A percentile compares a stretch with the other conserved stretches of the same genome.
phyloP scores from a whole-genome alignment of 2,888 invertebrate genomes.

The Antheraea assamensis region DNA sequence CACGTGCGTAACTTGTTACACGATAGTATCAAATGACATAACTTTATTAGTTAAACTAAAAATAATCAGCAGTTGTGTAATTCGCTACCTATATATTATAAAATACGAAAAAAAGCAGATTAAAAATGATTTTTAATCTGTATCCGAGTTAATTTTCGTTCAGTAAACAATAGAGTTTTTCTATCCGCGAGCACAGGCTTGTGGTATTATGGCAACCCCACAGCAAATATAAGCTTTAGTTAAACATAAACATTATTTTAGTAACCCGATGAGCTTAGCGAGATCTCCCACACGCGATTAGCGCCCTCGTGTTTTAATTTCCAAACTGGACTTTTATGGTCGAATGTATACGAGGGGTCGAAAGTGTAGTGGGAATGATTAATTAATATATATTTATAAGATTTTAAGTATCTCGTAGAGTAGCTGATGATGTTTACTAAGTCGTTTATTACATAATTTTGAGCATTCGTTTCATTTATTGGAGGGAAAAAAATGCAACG shows the following conservation, averaged over 20 bases:
- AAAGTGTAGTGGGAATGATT: not conserved
- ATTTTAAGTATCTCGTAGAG: not conserved
- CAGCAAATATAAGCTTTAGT: conserved; percentile 53
- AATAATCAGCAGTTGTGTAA: too few relatives aligned
- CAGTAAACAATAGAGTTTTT: conserved; percentile 15
- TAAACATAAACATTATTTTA: conserved; percentile 80
- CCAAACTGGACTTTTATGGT: conserved; percentile 9
- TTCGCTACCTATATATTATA: not conserved
- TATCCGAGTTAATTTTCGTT: conserved; percentile 8
- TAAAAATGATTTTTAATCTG: not conserved
- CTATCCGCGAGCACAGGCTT: conserved; percentile 38
- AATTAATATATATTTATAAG: conserved; percentile 10
- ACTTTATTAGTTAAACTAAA: too few relatives aligned
- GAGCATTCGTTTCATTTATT: not conserved
- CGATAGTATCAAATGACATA: too few relatives aligned
- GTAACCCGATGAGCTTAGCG: conserved; percentile 77
- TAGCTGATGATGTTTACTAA: not conserved
- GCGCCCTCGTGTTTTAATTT: conserved; percentile 44
- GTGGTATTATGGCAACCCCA: conserved; percentile 54
- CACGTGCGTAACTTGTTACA: too few relatives aligned
- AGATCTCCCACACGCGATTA: conserved; percentile 72
- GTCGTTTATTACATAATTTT: not conserved
- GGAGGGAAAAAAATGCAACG: too few relatives aligned
- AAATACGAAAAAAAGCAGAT: not conserved
- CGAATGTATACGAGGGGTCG: not conserved